A percentile compares a stretch with the other conserved stretches of the same genome.
phyloP scores from a whole-genome alignment of 2,113 vertebrate genomes.

The Pristiophorus japonicus region DNA sequence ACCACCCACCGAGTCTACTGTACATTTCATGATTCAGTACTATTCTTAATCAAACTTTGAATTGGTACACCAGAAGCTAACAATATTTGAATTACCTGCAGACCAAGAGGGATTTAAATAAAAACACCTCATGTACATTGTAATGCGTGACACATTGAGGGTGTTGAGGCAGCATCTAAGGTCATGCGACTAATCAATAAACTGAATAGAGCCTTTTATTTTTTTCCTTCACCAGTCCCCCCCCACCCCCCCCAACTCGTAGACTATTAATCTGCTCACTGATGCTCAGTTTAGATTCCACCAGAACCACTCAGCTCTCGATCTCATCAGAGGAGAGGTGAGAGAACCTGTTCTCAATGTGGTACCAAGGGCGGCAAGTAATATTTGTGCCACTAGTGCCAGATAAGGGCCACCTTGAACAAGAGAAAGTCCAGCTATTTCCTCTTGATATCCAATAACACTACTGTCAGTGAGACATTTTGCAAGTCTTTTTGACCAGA shows the following conservation, averaged over 20 bases:
- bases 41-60: background rate
- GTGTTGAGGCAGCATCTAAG: background rate
- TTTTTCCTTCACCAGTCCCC: background rate
- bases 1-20: background rate
- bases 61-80: background rate
- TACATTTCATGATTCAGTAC: background rate
- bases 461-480: too few species aligned
- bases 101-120: background rate
- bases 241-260: too few species aligned
- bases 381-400: background rate
- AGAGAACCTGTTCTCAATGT: background rate
- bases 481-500: too few species aligned
- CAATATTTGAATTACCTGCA: background rate
- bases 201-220: background rate
- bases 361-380: background rate
- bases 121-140: background rate
- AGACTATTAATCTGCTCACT: too few species aligned
- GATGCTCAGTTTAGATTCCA: too few species aligned
- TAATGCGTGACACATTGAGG: background rate
- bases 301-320: too few species aligned
- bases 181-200: background rate
- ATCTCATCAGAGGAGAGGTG: too few species aligned
- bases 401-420: background rate
- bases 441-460: too few species aligned
- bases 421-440: background rate